Percentiles rank a stretch among this genome's conserved stretches.
Evolutionary conservation across 2,888 invertebrate genomes (phyloP).

Genomic region (Meiosimyza platycephala): DNA sequence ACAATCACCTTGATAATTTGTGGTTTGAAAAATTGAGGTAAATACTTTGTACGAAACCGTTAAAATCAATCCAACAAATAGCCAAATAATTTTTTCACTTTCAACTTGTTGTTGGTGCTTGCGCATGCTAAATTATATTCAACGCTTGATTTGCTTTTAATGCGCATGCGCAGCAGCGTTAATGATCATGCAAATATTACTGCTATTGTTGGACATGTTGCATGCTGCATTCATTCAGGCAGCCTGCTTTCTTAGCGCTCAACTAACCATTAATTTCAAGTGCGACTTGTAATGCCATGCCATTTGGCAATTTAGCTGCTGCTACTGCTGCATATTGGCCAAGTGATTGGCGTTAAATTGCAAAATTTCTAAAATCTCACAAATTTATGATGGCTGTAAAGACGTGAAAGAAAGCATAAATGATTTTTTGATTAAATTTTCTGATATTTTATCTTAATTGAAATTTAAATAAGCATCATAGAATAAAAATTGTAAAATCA

Average conservation of each 20-base stretch:
- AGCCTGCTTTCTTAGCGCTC: background rate
- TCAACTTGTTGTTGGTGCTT: background rate
- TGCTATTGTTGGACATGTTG: background rate
- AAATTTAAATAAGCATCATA: too few species aligned
- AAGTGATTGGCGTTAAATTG: slow-evolving; percentile 4
- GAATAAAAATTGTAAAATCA: too few species aligned
- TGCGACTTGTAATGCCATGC: slow-evolving; percentile 9
- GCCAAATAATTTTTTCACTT: slow-evolving; percentile 4
- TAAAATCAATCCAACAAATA: background rate
- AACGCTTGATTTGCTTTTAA: slow-evolving; percentile 5
- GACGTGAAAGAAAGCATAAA: too few species aligned
- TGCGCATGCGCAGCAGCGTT: slow-evolving; percentile 19
- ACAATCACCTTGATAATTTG: slow-evolving; percentile 12
- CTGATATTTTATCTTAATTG: too few species aligned
- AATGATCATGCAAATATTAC: slow-evolving; percentile 21
- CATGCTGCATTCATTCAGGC: background rate
- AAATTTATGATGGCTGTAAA: too few species aligned
- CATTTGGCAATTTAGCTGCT: slow-evolving; percentile 6
- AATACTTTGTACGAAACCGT: background rate
- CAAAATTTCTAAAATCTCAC: background rate
- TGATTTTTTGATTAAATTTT: too few species aligned
- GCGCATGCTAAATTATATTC: background rate
- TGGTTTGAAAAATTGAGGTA: slow-evolving; percentile 10
- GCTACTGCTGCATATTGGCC: slow-evolving; percentile 7
- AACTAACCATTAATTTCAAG: slow-evolving; percentile 3